Evolutionary conservation across 2,888 invertebrate species (phyloP).

Genomic region (Crematogaster levior): DNA sequence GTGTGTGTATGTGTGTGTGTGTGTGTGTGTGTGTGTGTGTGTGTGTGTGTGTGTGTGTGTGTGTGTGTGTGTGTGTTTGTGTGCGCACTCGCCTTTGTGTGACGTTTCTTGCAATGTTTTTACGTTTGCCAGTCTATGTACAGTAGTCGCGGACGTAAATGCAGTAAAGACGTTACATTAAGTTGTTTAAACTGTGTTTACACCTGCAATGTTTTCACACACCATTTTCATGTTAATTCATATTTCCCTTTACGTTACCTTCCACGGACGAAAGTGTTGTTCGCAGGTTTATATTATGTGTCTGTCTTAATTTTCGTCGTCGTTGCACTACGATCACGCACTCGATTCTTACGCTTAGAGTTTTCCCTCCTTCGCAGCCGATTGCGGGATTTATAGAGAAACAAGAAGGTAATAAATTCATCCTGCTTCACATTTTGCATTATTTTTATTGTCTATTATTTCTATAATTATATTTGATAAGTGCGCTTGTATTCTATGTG

Average conservation of each 20-base stretch:
- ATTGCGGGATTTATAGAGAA: not conserved
- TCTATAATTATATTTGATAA: not conserved
- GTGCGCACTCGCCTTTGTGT: conserved; percentile 53
- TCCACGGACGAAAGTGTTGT: conserved; percentile 15
- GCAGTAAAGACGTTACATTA: conserved; percentile 24
- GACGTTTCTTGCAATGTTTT: conserved; percentile 63
- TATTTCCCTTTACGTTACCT: not conserved
- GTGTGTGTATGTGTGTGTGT: no score
- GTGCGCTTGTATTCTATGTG: not conserved
- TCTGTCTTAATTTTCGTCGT: not conserved
- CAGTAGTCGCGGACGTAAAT: conserved; percentile 42
- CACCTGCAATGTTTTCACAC: not conserved
- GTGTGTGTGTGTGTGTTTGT: not conserved
- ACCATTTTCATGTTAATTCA: conserved; percentile 10
- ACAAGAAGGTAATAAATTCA: not conserved
- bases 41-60: conserved; percentile 15
- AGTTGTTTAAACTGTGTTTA: conserved; percentile 44
- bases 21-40: not conserved
- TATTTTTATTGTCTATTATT: not conserved
- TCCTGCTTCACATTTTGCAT: not conserved
- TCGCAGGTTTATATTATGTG: conserved; percentile 42
- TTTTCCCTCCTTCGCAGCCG: not conserved
- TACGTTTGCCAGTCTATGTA: conserved; percentile 52
- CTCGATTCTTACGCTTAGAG: not conserved
- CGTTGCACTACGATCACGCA: not conserved